Evolutionary conservation across 64 coral and sea anemone genomes (phyloP).

Genomic region (Catalaphyllia jardinei): DNA sequence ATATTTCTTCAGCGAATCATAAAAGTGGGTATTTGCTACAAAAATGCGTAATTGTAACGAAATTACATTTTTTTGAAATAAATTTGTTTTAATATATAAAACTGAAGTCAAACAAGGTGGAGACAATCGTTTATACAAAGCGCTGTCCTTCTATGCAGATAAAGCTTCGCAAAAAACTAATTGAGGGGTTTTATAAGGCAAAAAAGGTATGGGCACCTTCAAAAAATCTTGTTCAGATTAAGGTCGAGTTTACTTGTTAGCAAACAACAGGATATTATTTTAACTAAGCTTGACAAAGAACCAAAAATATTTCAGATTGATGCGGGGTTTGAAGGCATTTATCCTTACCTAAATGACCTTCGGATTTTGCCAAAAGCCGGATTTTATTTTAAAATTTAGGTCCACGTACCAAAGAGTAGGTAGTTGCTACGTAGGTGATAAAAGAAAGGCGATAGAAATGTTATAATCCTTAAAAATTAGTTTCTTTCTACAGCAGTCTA

Average conservation of each 20-base stretch:
- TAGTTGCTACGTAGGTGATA: slow-evolving; percentile 11
- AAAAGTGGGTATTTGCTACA: slow-evolving; percentile 9
- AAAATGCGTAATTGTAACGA: neutral
- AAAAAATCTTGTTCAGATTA: slow-evolving; percentile 23
- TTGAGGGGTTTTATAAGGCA: neutral
- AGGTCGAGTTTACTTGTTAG: slow-evolving; percentile 29
- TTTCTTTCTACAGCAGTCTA: neutral
- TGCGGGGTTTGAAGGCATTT: slow-evolving; percentile 10
- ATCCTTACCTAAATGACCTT: slow-evolving; percentile 24
- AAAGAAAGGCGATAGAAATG: slow-evolving; percentile 6
- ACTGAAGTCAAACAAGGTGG: neutral
- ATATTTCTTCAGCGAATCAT: slow-evolving; percentile 20
- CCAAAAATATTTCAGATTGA: slow-evolving; percentile 18
- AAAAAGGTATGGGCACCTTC: slow-evolving; percentile 15
- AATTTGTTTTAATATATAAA: slow-evolving; percentile 21
- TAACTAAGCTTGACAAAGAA: slow-evolving; percentile 16
- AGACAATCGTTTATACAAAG: slow-evolving; percentile 6
- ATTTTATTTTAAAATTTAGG: slow-evolving; percentile 28
- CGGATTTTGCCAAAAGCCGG: slow-evolving; percentile 21
- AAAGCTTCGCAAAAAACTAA: neutral
- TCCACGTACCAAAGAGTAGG: slow-evolving; percentile 11
- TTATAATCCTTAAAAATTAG: slow-evolving; percentile 20
- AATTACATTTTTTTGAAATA: slow-evolving; percentile 15
- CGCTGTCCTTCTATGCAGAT: neutral
- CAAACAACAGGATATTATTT: slow-evolving; percentile 23